Evolutionary conservation across 2,888 invertebrate species (phyloP).

Genomic region (Helicoverpa assulta): DNA sequence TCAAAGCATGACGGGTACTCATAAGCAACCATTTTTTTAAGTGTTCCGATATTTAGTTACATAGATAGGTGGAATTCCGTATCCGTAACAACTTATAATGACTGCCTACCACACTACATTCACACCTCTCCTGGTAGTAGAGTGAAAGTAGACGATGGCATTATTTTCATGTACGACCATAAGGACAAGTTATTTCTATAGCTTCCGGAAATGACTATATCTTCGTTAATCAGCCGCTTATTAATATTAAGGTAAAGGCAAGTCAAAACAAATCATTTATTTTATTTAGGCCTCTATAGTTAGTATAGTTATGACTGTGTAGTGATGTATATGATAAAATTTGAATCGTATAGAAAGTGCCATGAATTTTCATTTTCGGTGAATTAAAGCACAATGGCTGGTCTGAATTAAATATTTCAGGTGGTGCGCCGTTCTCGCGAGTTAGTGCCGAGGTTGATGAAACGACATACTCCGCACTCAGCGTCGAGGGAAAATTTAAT

Average conservation of each 20-base stretch:
- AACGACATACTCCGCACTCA: slow-evolving; percentile 84
- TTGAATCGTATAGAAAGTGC: slow-evolving; percentile 58
- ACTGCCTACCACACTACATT: too few relatives aligned
- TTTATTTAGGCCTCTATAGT: too few relatives aligned
- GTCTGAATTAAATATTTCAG: slow-evolving; percentile 86
- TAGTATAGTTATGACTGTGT: slow-evolving; percentile 12
- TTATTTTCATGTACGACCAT: too few relatives aligned
- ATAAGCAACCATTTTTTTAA: too few relatives aligned
- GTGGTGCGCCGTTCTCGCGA: slow-evolving; percentile 79
- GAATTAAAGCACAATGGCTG: slow-evolving; percentile 80
- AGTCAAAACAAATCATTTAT: too few relatives aligned
- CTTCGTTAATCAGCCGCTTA: neutral
- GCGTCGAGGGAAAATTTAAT: slow-evolving; percentile 86
- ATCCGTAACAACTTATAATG: too few relatives aligned
- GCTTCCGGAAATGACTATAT: neutral
- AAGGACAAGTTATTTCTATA: neutral
- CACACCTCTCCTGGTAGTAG: too few relatives aligned
- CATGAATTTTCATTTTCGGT: slow-evolving; percentile 80
- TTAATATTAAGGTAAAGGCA: neutral
- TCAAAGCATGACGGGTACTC: too few relatives aligned
- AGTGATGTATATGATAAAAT: slow-evolving; percentile 39
- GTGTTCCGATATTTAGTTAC: too few relatives aligned
- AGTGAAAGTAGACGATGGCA: too few relatives aligned
- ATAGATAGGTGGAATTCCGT: too few relatives aligned
- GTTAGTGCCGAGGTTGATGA: slow-evolving; percentile 85